Base-by-base conservation (phyloP, 2,797 vertebrate species). In the Tapirus indicus region DNA sequence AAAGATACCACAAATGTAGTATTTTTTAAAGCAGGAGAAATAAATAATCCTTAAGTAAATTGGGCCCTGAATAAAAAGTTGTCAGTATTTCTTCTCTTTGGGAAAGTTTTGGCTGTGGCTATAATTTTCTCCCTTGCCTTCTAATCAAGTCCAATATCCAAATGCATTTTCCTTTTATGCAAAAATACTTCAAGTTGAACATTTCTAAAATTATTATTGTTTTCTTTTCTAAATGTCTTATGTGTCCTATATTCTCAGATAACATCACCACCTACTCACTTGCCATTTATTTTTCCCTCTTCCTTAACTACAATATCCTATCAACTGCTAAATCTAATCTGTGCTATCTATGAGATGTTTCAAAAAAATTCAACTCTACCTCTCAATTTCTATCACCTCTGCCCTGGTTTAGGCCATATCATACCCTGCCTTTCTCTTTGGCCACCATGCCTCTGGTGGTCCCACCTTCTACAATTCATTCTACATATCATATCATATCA, bases 61-160 rank as follows among this genome's bases (percentile, higher is more conserved):
- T 75, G 56, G 47, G 75, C 3, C 10, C 27, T 52, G 41, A 89
- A 80, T 75, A 96, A 85, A 84, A 71, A 74, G 77, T 29, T 92
- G 74, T 47, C 14, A 69, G 12, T 35, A 88, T 93, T 88, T 86
- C 62, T 82, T 89, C n/a, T 79, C 54, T 79, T 78, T 75, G 27
- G 71, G 18, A 89, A 75, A 83, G 60, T 92, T 89, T 95, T 72
- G 25, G 12, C 12, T 94, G 7, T 86, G 52, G 27, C 29, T 60
- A 72, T 44, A 89, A 69, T 64, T 85, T 12, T 68, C 58, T 66
- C 12, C 44, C 35, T 75, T 92, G 49, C 82, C 58, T 95, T 93
- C n/a, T 93, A 72, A 90, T 92, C 27, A 96, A 75, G 18, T 80
- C 10, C 60, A 88, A 44, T 16, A 85, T 88, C 47, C 75, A 97